Conservation (phyloP, 2,113 vertebrate species). For the Lates calcarifer region DNA sequence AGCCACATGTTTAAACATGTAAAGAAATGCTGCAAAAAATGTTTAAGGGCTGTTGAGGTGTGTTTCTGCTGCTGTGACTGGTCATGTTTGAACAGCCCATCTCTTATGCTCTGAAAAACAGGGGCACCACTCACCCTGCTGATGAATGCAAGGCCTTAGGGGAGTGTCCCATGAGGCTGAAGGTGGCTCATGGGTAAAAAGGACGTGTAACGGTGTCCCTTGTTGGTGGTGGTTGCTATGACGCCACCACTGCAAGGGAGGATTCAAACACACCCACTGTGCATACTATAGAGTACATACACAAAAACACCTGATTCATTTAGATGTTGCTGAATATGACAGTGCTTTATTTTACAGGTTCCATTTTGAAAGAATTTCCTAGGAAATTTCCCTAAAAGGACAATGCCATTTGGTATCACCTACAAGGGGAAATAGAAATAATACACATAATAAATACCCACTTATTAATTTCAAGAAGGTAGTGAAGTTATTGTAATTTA, state of each 20-base stretch:
- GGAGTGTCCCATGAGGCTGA: background rate
- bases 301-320: background rate
- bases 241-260: background rate
- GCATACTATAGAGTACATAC: no score
- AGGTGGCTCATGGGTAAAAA: conserved; percentile 2
- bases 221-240: conserved; percentile 16
- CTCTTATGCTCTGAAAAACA: conserved; percentile 6
- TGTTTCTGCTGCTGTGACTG: background rate
- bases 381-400: no score
- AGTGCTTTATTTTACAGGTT: background rate
- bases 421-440: background rate
- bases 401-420: no score
- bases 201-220: background rate
- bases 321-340: background rate
- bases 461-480: no score
- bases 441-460: no score
- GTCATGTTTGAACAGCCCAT: conserved; percentile 16
- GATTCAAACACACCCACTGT: no score
- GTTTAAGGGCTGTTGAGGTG: background rate
- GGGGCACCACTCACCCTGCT: background rate
- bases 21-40: background rate
- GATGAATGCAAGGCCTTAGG: conserved; percentile 8
- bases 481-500: no score
- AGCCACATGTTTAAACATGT: conserved; percentile 32
- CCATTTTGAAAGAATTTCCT: background rate